Percentiles rank a stretch among this genome's conserved stretches.
Evolutionary conservation across 2,113 vertebrate species (phyloP).

Genomic region (Narcine bancroftii): DNA sequence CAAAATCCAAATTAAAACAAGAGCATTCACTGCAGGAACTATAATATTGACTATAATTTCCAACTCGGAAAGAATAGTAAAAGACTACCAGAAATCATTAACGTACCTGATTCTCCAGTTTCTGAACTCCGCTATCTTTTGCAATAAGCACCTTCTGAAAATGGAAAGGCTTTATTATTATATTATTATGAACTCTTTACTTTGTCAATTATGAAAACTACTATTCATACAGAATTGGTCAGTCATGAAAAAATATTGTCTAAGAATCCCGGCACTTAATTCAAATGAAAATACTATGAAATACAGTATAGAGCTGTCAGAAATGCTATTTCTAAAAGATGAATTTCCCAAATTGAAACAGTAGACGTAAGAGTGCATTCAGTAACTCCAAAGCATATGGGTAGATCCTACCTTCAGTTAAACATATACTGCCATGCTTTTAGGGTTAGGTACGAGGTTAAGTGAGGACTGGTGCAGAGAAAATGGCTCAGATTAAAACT

Average conservation of each 20-base stretch:
- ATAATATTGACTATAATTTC: too few relatives aligned
- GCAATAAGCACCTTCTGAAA: slow-evolving; percentile 31
- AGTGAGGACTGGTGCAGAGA: not conserved
- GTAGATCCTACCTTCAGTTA: not conserved
- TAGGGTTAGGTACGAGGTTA: not conserved
- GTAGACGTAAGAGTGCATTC: not conserved
- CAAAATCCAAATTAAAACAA: not conserved
- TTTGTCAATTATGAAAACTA: not conserved
- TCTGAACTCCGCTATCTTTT: slow-evolving; percentile 21
- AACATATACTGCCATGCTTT: not conserved
- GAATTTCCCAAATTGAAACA: not conserved
- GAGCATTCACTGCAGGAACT: not conserved
- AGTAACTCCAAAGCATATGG: not conserved
- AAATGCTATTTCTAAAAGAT: not conserved
- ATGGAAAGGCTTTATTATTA: not conserved
- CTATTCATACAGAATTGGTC: not conserved
- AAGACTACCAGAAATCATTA: not conserved
- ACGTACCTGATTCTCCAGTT: slow-evolving; percentile 23
- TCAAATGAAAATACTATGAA: not conserved
- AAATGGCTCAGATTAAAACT: not conserved
- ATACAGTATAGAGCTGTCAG: not conserved
- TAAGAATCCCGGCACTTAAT: not conserved
- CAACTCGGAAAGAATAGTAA: not conserved
- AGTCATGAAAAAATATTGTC: not conserved
- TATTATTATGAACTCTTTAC: not conserved